Conservation (phyloP, 2,113 vertebrate species). For the Engraulis encrasicolus region DNA sequence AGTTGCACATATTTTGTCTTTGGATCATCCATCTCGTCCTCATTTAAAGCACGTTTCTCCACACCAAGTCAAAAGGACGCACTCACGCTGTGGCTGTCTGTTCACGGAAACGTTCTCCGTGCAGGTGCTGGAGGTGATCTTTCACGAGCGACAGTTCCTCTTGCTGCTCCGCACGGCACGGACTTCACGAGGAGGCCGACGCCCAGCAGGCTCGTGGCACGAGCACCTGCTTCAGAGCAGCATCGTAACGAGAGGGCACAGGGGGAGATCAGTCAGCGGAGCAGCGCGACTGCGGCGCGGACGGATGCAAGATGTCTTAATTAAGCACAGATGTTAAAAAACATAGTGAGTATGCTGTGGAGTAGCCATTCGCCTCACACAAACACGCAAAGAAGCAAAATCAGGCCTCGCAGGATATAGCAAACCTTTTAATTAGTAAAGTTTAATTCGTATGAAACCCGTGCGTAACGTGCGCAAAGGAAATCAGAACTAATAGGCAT, state of each 20-base stretch:
- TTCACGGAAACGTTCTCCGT: background rate
- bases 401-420: background rate
- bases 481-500: background rate
- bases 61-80: background rate
- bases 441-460: background rate
- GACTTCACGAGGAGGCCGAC: conserved; percentile 5
- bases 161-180: background rate
- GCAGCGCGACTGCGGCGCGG: conserved; percentile 26
- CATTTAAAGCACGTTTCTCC: background rate
- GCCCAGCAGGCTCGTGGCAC: conserved; percentile 24
- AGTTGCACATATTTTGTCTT: background rate
- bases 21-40: background rate
- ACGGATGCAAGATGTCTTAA: conserved; percentile 35
- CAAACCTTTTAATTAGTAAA: background rate
- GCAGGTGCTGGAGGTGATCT: background rate
- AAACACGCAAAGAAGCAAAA: background rate
- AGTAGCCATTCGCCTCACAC: background rate
- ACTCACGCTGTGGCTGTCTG: background rate
- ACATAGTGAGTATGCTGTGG: conserved; percentile 31
- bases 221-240: conserved; percentile 40
- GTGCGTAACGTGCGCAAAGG: background rate
- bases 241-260: conserved; percentile 13
- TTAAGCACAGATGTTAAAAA: conserved; percentile 40
- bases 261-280: conserved; percentile 21
- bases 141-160: conserved; percentile 12